Evolutionary conservation across 2,113 vertebrate genomes (phyloP).

Genomic region (Alethe diademata): DNA sequence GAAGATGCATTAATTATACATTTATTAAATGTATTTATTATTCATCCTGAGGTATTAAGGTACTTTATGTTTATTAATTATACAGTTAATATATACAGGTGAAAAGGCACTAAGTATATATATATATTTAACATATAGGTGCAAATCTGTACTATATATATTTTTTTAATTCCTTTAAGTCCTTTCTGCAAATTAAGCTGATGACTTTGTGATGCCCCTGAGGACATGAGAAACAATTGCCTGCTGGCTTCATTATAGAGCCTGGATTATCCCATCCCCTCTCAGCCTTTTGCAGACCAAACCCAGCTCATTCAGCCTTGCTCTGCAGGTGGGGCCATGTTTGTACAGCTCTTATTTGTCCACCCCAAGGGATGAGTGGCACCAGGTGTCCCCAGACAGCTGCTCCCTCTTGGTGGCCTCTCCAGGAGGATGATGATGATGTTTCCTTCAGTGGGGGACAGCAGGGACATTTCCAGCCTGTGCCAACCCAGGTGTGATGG

Average conservation of each 20-base stretch:
- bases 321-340: background rate
- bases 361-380: background rate
- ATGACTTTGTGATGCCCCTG: background rate
- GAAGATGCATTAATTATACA: constrained; percentile 18
- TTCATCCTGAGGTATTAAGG: background rate
- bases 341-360: background rate
- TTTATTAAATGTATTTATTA: constrained; percentile 33
- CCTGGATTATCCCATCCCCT: background rate
- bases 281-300: background rate
- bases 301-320: background rate
- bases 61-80: constrained; percentile 38
- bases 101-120: background rate
- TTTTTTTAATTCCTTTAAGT: background rate
- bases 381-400: background rate
- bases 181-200: constrained; percentile 22
- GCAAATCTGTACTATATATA: background rate
- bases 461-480: background rate
- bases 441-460: background rate
- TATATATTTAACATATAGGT: background rate
- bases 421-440: background rate
- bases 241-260: background rate
- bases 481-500: background rate
- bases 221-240: background rate
- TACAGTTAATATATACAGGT: background rate
- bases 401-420: rapidly evolving